Conservation (phyloP, 2,113 vertebrate genomes). For the Emydura subglobosa region DNA sequence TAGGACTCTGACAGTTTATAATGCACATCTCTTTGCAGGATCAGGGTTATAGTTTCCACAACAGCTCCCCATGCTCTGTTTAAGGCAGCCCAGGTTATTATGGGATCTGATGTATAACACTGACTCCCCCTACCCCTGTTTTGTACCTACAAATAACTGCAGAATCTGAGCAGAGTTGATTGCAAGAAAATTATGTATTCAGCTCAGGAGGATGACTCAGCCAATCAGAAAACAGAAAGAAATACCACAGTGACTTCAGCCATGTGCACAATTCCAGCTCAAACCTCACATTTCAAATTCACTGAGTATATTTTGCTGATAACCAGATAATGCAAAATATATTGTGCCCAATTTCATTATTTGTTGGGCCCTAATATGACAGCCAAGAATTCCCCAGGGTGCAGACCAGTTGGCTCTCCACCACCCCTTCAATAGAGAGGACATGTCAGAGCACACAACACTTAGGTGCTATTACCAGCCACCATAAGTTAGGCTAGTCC, state of each 20-base stretch:
- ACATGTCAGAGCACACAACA: fast-evolving
- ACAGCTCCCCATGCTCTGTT: not conserved
- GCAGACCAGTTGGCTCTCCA: not conserved
- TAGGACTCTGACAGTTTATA: not conserved
- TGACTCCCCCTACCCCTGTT: not conserved
- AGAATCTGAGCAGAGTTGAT: not conserved
- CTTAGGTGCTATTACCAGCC: fast-evolving
- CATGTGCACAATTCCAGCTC: not conserved
- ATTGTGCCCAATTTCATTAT: not conserved
- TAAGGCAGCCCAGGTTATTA: not conserved
- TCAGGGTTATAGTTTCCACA: not conserved
- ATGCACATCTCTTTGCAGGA: too few species aligned
- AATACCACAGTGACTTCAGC: not conserved
- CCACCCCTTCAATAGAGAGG: not conserved
- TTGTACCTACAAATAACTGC: not conserved
- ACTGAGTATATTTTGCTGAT: not conserved
- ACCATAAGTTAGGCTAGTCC: not conserved
- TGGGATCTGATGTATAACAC: not conserved
- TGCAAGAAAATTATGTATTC: not conserved
- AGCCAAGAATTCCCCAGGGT: not conserved
- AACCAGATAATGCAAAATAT: not conserved
- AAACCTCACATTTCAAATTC: not conserved
- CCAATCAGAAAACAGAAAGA: not conserved
- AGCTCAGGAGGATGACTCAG: not conserved
- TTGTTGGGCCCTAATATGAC: not conserved